Base-by-base conservation (phyloP, 2,113 vertebrate genomes). In the Tretioscincus oriximinensis region DNA sequence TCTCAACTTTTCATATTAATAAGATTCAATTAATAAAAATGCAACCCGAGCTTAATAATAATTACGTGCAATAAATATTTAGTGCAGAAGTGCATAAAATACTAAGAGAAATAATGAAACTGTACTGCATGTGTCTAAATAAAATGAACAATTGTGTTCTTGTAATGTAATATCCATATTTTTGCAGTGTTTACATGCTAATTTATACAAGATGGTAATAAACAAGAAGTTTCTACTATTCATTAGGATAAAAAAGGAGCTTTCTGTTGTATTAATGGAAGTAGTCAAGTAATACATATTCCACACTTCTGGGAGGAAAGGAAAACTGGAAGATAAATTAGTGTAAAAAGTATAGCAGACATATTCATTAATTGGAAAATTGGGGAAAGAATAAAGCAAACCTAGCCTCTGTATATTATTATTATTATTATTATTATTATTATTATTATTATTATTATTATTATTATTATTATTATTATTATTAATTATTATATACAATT, bases 221-320 rank as follows among this genome's bases (percentile, higher is more conserved):
- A 77, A 21, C 26, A 64, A 41, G 4, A 21, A 35, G 35, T 69
- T 41, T 85, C 26, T 65, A 78, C 65, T 67, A n/a, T 28, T 71
- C 41, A 60, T 29, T 76, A 78, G 45, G 35, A 35, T 54, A 9
- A 35, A 24, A 80, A 47, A 47, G 81, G 21, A 49, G 1, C 47
- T 41, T 66, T 78, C 28, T 69, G 58, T 10, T 73, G 45, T 76
- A 85, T 45, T 74, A 85, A 87, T 66, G 63, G 31, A 87, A 58
- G 54, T 26, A 45, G 18, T 22, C 5, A 31, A 31, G 35, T 24
- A 75, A 41, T 75, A 68, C 26, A 70, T 29, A 72, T 51, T 69
- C 79, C 65, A 77, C 54, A 80, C 11, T 70, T 47, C 22, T 70
- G 18, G 22, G 35, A 47, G 45, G 74, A 31, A 51, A 49, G 75